A percentile compares a stretch with the other conserved stretches of the same genome.
These are phyloP conservation scores for Lacanobia wlatinum DNA, from an alignment of 2,888 invertebrate species.

Conservation along the genomic window DNA sequence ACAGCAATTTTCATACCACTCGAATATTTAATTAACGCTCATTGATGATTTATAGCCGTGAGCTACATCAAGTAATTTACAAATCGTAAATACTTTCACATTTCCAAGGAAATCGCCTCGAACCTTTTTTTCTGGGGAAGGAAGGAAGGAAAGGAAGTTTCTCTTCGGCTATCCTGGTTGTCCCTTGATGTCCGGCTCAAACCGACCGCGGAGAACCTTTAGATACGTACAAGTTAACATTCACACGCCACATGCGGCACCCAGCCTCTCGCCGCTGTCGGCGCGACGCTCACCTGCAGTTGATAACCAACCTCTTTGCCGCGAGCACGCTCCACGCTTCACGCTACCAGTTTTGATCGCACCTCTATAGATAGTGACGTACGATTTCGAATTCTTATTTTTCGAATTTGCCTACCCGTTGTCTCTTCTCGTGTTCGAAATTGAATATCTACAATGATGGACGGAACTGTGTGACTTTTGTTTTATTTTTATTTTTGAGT, in stretches of 20 bases:
- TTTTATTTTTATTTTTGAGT: conserved; percentile 49
- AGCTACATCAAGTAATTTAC: conserved; percentile 27
- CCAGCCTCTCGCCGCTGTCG: conserved; percentile 78
- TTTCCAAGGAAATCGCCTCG: conserved; percentile 24
- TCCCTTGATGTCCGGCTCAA: conserved; percentile 63
- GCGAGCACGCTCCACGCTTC: conserved; percentile 76
- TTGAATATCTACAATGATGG: conserved; percentile 50
- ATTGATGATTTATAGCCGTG: conserved; percentile 37
- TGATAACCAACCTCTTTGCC: conserved; percentile 81
- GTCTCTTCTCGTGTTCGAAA: conserved; percentile 53
- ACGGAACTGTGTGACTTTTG: conserved; percentile 61
- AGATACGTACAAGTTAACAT: conserved; percentile 59
- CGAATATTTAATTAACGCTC: conserved; percentile 26
- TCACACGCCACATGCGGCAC: conserved; percentile 74
- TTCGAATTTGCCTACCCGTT: conserved; percentile 45
- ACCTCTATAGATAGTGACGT: conserved; percentile 60
- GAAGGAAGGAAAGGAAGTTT: conserved; percentile 68
- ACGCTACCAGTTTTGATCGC: conserved; percentile 64
- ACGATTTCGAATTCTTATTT: conserved; percentile 45
- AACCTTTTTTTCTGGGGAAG: conserved; percentile 39
- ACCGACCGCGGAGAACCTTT: conserved; percentile 61
- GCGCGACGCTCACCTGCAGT: conserved; percentile 77
- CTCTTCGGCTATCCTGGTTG: conserved; percentile 63
- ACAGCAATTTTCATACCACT: conserved; percentile 8
- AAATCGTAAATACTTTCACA: conserved; percentile 47